Evolutionary conservation across 2,888 invertebrate genomes (phyloP).

Genomic region (Anticlea derivata): DNA sequence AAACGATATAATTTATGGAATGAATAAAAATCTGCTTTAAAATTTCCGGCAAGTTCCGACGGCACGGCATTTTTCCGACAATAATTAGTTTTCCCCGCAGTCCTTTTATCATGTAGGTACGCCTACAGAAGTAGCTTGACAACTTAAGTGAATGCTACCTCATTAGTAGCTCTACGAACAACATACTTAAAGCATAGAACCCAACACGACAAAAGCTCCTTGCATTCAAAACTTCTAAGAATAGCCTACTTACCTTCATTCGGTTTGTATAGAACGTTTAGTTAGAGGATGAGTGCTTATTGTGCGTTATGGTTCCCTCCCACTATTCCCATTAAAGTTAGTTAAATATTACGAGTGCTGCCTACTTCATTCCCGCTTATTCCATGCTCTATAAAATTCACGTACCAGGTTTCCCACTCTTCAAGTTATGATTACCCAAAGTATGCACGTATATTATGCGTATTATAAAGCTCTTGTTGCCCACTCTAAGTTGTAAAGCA

Average conservation of each 20-base stretch:
- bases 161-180: conserved; percentile 8
- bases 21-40: conserved; percentile 43
- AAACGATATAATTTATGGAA: conserved; percentile 37
- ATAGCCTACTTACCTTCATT: neutral
- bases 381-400: no score
- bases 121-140: conserved; percentile 20
- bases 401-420: no score
- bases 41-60: conserved; percentile 37
- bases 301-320: no score
- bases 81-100: conserved; percentile 46
- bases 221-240: neutral
- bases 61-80: conserved; percentile 42
- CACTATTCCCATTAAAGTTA: no score
- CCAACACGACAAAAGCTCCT: neutral
- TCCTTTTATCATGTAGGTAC: conserved; percentile 35
- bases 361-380: no score
- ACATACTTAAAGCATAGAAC: neutral
- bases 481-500: neutral
- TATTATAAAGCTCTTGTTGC: neutral
- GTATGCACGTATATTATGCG: no score
- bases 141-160: conserved; percentile 1
- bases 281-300: neutral
- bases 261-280: neutral
- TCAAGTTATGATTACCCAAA: no score
- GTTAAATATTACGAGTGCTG: no score